These are phyloP conservation scores for Drosophila baimaii DNA, from an alignment of 1,140 invertebrate genomes.

Conservation along the genomic window DNA sequence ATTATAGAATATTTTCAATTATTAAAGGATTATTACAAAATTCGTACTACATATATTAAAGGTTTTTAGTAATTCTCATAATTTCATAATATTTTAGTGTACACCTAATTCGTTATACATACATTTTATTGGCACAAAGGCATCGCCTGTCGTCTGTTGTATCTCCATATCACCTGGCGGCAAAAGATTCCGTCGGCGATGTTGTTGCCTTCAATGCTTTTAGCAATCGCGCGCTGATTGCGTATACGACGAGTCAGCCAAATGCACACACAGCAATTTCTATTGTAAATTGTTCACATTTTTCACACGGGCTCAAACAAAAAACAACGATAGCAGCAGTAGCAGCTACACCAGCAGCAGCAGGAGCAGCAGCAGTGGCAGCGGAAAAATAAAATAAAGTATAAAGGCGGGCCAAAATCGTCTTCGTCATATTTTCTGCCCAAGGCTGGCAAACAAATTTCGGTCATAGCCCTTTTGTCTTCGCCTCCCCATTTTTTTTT, in stretches of 20 bases:
- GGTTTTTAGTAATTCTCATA: no score
- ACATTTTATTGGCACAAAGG: constrained; percentile 2
- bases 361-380: constrained; percentile 13
- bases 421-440: constrained; percentile 59
- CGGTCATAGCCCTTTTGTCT: constrained; percentile 61
- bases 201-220: constrained; percentile 64
- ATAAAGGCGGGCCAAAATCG: constrained; percentile 46
- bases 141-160: constrained; percentile 6
- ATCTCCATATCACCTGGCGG: constrained; percentile 56
- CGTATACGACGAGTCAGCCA: constrained; percentile 78
- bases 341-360: constrained; percentile 12
- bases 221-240: constrained; percentile 77
- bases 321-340: constrained; percentile 8
- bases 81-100: neutral
- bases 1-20: no score
- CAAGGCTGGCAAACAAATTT: constrained; percentile 78
- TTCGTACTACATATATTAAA: no score
- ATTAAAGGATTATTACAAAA: no score
- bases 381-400: constrained; percentile 32
- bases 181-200: constrained; percentile 32
- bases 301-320: constrained; percentile 61
- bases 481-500: constrained; percentile 15
- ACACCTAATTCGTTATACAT: constrained; percentile 1
- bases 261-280: constrained; percentile 80
- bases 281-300: constrained; percentile 81